Evolutionary conservation across 64 coral and sea anemone genomes (phyloP).

Genomic region (Hydrozoanthus tunicans): DNA sequence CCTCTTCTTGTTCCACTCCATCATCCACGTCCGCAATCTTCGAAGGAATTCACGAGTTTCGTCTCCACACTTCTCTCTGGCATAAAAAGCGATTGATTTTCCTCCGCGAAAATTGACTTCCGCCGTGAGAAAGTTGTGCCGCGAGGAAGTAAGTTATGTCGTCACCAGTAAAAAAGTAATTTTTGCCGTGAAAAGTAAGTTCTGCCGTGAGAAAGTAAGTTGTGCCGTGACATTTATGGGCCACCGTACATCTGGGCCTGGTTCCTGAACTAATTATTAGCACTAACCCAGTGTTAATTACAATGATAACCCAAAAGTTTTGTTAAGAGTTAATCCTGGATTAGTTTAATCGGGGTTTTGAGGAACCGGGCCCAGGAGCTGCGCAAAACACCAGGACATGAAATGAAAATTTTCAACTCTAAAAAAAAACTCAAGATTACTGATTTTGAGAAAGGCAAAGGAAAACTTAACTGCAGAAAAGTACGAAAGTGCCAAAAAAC

Average conservation of each 20-base stretch:
- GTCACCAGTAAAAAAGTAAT: not conserved
- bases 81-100: constrained; percentile 19
- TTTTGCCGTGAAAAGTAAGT: constrained; percentile 22
- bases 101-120: constrained; percentile 17
- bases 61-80: constrained; percentile 21
- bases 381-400: too few species aligned
- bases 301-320: too few species aligned
- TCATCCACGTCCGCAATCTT: constrained; percentile 5
- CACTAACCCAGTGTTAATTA: too few species aligned
- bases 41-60: constrained; percentile 13
- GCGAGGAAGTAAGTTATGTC: constrained; percentile 9
- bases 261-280: too few species aligned
- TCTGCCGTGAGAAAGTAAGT: not conserved
- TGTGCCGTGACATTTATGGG: constrained; percentile 6
- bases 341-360: too few species aligned
- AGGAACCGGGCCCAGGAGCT: too few species aligned
- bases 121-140: constrained; percentile 3
- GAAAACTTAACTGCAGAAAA: too few species aligned
- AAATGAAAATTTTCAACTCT: too few species aligned
- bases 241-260: not conserved
- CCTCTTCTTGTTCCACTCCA: constrained; percentile 15
- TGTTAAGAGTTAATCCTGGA: too few species aligned
- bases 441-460: too few species aligned
- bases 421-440: too few species aligned
- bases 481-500: too few species aligned